Conservation (phyloP, 2,888 invertebrate genomes). For the Papilio protenor region DNA sequence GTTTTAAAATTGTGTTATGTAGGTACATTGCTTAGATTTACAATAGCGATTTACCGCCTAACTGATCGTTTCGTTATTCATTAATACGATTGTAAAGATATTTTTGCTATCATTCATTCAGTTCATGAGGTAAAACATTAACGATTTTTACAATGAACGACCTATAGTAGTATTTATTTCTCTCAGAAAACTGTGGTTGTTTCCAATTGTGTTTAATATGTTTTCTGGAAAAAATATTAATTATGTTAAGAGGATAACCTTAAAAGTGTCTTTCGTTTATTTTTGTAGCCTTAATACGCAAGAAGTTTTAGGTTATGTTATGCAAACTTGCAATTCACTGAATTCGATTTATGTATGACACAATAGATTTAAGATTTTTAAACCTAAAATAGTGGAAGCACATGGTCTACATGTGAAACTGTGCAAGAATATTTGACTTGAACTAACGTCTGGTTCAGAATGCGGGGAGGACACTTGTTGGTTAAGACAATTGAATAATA, state of each 20-base stretch:
- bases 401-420: slow-evolving; percentile 4
- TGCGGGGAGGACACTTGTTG: slow-evolving; percentile 53
- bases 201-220: neutral
- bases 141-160: neutral
- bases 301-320: slow-evolving; percentile 41
- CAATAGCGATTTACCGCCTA: neutral
- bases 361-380: slow-evolving; percentile 1
- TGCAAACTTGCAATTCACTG: slow-evolving; percentile 25
- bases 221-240: neutral
- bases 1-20: slow-evolving; percentile 29
- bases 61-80: neutral
- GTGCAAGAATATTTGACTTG: slow-evolving; percentile 4
- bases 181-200: neutral
- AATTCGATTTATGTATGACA: slow-evolving; percentile 4
- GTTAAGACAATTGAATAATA: slow-evolving; percentile 79
- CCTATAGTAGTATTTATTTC: neutral
- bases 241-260: neutral
- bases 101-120: neutral
- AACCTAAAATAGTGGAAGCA: neutral
- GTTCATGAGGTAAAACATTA: neutral
- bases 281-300: neutral
- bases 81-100: neutral
- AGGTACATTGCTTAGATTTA: slow-evolving; percentile 25
- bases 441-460: slow-evolving; percentile 34
- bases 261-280: neutral